Evolutionary conservation across 2,113 vertebrate species (phyloP).

Genomic region (Calyptomena viridis): DNA sequence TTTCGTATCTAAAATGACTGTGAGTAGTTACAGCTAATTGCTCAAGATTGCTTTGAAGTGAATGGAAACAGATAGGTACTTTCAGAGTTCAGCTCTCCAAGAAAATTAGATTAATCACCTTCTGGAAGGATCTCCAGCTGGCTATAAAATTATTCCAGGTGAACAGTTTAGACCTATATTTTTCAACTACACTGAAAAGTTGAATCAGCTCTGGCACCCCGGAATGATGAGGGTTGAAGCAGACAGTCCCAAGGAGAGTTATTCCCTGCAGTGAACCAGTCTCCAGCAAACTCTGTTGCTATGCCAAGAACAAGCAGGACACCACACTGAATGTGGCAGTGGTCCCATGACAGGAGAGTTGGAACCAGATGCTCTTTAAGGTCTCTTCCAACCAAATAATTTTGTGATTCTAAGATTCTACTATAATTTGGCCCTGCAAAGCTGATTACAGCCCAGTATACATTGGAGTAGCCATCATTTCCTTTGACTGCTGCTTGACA

Average conservation of each 20-base stretch:
- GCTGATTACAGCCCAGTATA: not conserved
- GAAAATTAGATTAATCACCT: not conserved
- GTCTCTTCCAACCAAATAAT: not conserved
- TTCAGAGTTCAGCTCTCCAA: not conserved
- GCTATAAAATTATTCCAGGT: not conserved
- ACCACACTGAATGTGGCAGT: not conserved
- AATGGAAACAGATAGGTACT: not conserved
- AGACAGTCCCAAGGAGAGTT: not conserved
- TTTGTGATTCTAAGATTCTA: not conserved
- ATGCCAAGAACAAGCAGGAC: not conserved
- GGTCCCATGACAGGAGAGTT: not conserved
- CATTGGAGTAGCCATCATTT: not conserved
- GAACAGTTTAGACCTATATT: not conserved
- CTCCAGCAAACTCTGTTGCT: not conserved
- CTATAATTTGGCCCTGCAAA: not conserved
- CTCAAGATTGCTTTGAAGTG: not conserved
- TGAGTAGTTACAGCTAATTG: not conserved
- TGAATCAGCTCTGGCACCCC: not conserved
- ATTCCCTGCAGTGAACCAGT: not conserved
- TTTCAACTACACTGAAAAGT: not conserved
- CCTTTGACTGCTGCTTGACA: not conserved
- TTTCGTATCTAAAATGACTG: rapidly evolving
- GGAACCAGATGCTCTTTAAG: not conserved
- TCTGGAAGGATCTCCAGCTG: not conserved
- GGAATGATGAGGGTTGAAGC: not conserved